Percentiles rank a stretch among this genome's conserved stretches.
Evolutionary conservation across 2,797 vertebrate species (phyloP).

Genomic region (Peromyscus eremicus): DNA sequence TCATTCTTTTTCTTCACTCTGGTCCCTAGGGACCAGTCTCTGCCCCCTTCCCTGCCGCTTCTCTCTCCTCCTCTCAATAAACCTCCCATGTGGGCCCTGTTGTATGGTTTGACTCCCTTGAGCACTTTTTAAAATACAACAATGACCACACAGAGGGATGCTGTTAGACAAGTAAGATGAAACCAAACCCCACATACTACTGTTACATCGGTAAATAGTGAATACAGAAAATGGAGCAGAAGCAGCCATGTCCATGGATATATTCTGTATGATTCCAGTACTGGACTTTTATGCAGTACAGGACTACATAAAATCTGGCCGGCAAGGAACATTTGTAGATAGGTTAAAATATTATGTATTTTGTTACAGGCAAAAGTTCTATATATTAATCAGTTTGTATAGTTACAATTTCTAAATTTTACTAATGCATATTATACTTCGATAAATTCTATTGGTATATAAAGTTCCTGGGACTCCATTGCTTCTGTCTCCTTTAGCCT

Average conservation of each 20-base stretch:
- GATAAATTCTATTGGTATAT: background rate
- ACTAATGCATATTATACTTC: background rate
- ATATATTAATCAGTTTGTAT: background rate
- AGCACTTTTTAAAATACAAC: no score
- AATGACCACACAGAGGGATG: background rate
- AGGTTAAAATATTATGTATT: conserved; percentile 13
- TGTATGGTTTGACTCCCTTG: no score
- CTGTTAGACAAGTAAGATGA: background rate
- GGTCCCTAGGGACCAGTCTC: no score
- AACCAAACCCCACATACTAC: background rate
- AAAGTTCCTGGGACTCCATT: background rate
- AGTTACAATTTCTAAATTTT: conserved; percentile 21
- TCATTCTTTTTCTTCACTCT: no score
- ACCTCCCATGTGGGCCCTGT: no score
- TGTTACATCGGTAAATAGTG: background rate
- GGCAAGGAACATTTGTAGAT: background rate
- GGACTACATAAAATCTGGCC: background rate
- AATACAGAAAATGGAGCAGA: background rate
- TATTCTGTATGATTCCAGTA: background rate
- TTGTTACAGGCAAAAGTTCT: background rate
- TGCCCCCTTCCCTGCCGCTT: no score
- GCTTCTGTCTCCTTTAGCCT: background rate
- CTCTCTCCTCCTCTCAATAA: no score
- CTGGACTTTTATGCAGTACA: background rate
- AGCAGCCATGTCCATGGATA: background rate